Base-by-base conservation (phyloP, 2,113 vertebrate genomes). In the Osmerus mordax region DNA sequence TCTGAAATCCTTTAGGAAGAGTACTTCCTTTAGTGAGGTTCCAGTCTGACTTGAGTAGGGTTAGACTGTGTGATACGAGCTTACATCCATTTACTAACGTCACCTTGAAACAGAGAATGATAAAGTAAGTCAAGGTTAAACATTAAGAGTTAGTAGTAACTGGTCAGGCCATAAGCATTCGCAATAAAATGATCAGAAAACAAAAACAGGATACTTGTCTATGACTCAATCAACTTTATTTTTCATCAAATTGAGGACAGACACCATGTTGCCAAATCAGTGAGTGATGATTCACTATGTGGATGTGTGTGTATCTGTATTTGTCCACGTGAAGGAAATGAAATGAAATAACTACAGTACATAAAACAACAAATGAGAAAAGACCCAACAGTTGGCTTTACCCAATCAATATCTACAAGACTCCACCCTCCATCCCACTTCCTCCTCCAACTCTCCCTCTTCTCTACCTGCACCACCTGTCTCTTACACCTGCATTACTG, bases 401-500 rank as follows among this genome's bases (percentile, higher is more conserved):
- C 32, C 32, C 7, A 7, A 47, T 11, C 41, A 47, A 11, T 47
- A 47, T 47, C 41, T 47, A 47, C 41, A 47, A 47, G 41, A 47
- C 41, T 47, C 41, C 32, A 5, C 7, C 32, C 32, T 36, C 32
- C 32, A 28, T 3, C 25, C 25, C 25, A 3, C 25, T 12, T 11
- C 41, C 41, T 47, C 41, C 41, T 47, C 8, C 41, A 47, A 7
- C 41, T 47, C 41, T 9, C 41, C 2, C 8, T 41, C 36, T 41
- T 1, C 36, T 8, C 36, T 9, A 7, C 36, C 41, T 47, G 41
- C 25, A 28, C 25, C 25, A 28, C 19, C 28, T 3, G 23, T 12
- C 28, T 36, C 21, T 95, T 87, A 97, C 13, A 94, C 95, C 74
- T 94, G 93, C 95, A 97, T 97, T 54, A 97, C 95, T 0, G 95